A percentile compares a stretch with the other conserved stretches of the same genome.
phyloP scores from a whole-genome alignment of 2,888 invertebrate genomes.

The Mallateleia sp. region DNA sequence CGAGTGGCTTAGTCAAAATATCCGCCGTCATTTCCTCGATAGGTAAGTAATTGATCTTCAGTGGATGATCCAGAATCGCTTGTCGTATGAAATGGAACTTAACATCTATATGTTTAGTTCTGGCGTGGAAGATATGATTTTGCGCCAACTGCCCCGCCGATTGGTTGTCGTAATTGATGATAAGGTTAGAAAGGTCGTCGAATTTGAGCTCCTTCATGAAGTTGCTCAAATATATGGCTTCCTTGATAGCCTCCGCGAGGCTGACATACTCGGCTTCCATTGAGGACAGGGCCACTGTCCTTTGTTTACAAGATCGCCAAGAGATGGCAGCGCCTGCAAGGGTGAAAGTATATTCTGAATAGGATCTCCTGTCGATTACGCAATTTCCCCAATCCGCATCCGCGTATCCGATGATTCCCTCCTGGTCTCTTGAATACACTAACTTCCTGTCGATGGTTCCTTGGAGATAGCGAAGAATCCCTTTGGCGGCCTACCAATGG shows the following conservation, averaged over 20 bases:
- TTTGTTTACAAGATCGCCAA: neutral
- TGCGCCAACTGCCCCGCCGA: conserved; percentile 44
- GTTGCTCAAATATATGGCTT: too few species aligned
- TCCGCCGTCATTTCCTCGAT: too few species aligned
- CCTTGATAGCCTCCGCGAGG: too few species aligned
- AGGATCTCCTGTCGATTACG: neutral
- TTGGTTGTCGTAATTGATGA: conserved; percentile 59
- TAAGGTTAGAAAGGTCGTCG: conserved; percentile 36
- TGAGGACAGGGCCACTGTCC: too few species aligned
- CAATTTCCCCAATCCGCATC: too few species aligned
- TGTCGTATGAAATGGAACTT: conserved; percentile 67
- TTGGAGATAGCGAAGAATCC: too few species aligned
- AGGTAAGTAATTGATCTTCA: too few species aligned
- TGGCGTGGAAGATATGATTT: neutral
- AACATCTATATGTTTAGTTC: conserved; percentile 63
- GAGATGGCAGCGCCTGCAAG: conserved; percentile 3
- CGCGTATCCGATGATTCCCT: neutral
- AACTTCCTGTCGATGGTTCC: neutral
- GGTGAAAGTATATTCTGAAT: neutral
- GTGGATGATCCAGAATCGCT: conserved; percentile 1
- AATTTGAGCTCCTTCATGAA: neutral
- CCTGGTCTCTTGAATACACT: neutral
- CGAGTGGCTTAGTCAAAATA: too few species aligned
- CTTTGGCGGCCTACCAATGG: too few species aligned
- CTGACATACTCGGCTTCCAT: too few species aligned